These are phyloP conservation scores for Echinarachnius parma DNA, from an alignment of 53 echinoderm and acorn worm genomes.

Conservation along the genomic window DNA sequence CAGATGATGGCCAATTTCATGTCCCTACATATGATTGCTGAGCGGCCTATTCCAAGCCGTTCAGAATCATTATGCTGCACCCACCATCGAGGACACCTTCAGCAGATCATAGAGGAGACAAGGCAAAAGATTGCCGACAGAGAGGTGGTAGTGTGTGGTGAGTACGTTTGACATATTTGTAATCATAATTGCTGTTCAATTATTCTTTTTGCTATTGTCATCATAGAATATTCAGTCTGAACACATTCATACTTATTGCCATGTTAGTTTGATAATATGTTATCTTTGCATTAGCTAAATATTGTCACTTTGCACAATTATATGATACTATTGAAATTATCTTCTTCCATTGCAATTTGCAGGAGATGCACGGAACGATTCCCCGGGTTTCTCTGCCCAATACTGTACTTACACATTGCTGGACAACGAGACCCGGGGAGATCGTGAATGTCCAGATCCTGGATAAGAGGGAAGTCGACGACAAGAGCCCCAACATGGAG, in stretches of 20 bases:
- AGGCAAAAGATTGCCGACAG: not conserved
- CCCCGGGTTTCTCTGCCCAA: not conserved
- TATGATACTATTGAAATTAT: not conserved
- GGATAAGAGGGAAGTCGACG: not conserved
- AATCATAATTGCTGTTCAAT: too few species aligned
- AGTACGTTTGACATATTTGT: too few species aligned
- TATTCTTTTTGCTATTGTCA: too few species aligned
- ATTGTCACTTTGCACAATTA: not conserved
- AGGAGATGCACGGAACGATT: slow-evolving; percentile 18
- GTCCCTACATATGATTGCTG: not conserved
- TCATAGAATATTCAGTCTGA: too few species aligned
- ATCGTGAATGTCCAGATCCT: not conserved
- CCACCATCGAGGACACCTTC: not conserved
- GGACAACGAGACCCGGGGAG: not conserved
- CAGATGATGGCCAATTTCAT: not conserved
- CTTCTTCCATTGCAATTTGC: too few species aligned
- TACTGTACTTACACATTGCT: slow-evolving; percentile 6
- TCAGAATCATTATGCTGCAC: not conserved
- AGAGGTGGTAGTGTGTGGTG: not conserved
- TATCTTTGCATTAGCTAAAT: not conserved
- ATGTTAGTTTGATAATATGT: too few species aligned
- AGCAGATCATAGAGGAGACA: not conserved
- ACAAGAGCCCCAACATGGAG: slow-evolving; percentile 21
- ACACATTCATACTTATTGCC: too few species aligned
- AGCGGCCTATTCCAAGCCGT: not conserved